These are phyloP conservation scores for Byasa hedistus DNA, from an alignment of 2,888 invertebrate genomes.

Conservation along the genomic window DNA sequence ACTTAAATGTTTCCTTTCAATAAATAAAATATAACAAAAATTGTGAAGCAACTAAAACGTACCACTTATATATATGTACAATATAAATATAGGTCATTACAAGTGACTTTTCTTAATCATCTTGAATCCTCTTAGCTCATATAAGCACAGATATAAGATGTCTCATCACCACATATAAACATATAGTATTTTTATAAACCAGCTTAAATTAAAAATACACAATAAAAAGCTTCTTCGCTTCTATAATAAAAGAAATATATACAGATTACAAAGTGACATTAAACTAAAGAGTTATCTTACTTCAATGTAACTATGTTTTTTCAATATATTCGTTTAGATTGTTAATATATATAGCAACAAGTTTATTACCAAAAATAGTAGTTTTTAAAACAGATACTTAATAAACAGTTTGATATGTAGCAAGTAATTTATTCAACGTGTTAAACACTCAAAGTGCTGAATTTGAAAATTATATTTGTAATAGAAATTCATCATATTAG, in stretches of 20 bases:
- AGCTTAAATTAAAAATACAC: background rate
- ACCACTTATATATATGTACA: slow-evolving; percentile 18
- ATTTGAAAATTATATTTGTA: background rate
- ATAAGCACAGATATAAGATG: background rate
- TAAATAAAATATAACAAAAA: slow-evolving; percentile 33
- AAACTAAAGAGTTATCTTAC: background rate
- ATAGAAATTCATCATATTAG: background rate
- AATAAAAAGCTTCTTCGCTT: background rate
- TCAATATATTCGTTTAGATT: no score
- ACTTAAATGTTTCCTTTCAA: slow-evolving; percentile 39
- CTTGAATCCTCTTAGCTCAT: background rate
- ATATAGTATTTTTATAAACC: no score
- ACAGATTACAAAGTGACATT: background rate
- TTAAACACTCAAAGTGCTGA: background rate
- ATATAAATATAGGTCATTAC: background rate
- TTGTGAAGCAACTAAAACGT: slow-evolving; percentile 12
- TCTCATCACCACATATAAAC: background rate
- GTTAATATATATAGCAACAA: background rate
- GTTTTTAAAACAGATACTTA: slow-evolving; percentile 22
- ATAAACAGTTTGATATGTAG: slow-evolving; percentile 26
- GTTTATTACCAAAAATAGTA: slow-evolving; percentile 24
- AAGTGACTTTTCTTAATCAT: background rate
- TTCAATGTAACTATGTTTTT: background rate
- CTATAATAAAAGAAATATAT: background rate
- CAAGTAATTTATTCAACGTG: background rate